Conservation (phyloP, 1,140 invertebrate species). For the Harpegnathos saltator region DNA sequence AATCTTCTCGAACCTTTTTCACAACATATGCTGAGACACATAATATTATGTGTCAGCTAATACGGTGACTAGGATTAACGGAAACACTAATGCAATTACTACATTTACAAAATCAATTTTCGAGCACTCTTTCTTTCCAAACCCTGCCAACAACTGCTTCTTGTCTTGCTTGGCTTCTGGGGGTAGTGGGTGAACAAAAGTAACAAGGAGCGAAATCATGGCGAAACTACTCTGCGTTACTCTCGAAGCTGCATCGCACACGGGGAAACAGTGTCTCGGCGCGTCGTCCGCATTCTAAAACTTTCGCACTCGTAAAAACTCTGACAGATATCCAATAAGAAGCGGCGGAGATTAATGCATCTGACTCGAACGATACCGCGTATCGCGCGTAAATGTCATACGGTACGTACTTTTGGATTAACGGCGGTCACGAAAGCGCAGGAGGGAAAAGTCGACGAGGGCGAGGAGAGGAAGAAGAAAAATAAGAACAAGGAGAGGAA, state of each 20-base stretch:
- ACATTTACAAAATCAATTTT: conserved; percentile 20
- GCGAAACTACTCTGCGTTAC: conserved; percentile 39
- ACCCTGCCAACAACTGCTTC: conserved; percentile 29
- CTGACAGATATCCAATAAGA: conserved; percentile 59
- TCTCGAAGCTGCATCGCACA: conserved; percentile 34
- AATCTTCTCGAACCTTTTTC: background rate
- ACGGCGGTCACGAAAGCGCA: conserved; percentile 41
- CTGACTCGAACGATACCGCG: conserved; percentile 48
- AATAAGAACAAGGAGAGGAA: conserved; percentile 5
- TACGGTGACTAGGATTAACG: background rate
- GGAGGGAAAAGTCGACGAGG: conserved; percentile 41
- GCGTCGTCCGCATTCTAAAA: conserved; percentile 53
- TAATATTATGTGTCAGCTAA: too few relatives aligned
- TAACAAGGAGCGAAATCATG: conserved; percentile 21
- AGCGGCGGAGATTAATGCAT: conserved; percentile 55
- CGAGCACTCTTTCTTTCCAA: conserved; percentile 24
- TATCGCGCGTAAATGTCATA: conserved; percentile 59
- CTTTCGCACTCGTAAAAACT: conserved; percentile 53
- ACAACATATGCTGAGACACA: background rate
- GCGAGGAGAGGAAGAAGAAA: conserved; percentile 15
- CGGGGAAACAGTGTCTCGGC: conserved; percentile 41
- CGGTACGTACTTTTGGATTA: conserved; percentile 58
- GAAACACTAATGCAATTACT: conserved; percentile 16
- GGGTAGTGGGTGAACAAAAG: background rate
- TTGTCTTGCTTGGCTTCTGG: too few relatives aligned